Percentiles rank a stretch among this genome's conserved stretches.
These are phyloP conservation scores for Cheilinus undulatus DNA, from an alignment of 2,113 vertebrate genomes.

Conservation along the genomic window DNA sequence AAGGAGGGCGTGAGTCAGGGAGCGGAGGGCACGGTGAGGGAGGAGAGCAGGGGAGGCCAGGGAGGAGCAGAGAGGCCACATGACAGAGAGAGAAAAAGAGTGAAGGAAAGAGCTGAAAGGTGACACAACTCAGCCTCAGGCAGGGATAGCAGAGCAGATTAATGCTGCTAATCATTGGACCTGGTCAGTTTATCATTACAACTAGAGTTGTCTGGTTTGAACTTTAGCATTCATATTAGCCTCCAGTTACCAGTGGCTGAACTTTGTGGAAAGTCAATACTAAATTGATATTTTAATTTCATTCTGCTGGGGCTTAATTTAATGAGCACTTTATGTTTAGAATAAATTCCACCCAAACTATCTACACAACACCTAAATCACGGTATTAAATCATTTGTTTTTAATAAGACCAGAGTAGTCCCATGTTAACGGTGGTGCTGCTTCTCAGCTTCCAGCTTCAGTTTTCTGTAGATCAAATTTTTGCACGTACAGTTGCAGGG, in stretches of 20 bases:
- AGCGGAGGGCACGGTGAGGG: slow-evolving; percentile 42
- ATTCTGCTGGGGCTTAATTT: neutral
- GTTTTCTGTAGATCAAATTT: slow-evolving; percentile 8
- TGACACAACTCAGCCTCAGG: slow-evolving; percentile 36
- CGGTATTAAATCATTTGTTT: slow-evolving; percentile 1
- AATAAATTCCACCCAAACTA: neutral
- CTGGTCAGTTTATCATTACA: neutral
- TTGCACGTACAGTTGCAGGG: too few relatives aligned
- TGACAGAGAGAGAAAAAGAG: neutral
- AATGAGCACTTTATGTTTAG: neutral
- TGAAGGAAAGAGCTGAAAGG: slow-evolving; percentile 4
- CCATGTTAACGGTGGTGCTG: slow-evolving; percentile 1
- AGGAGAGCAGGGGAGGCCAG: slow-evolving; percentile 32
- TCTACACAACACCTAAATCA: neutral
- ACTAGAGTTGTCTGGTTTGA: slow-evolving; percentile 3
- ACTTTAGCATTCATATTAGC: neutral
- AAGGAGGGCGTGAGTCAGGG: slow-evolving; percentile 64
- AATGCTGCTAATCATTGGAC: slow-evolving; percentile 15
- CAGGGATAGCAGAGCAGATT: neutral
- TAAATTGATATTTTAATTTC: neutral
- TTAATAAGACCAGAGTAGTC: neutral
- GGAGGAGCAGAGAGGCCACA: slow-evolving; percentile 18
- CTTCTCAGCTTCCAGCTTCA: slow-evolving; percentile 1
- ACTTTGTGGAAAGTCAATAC: neutral
- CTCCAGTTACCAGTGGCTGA: neutral